Conservation (phyloP, 2,888 invertebrate species). For the Pachliopta kotzebuea region DNA sequence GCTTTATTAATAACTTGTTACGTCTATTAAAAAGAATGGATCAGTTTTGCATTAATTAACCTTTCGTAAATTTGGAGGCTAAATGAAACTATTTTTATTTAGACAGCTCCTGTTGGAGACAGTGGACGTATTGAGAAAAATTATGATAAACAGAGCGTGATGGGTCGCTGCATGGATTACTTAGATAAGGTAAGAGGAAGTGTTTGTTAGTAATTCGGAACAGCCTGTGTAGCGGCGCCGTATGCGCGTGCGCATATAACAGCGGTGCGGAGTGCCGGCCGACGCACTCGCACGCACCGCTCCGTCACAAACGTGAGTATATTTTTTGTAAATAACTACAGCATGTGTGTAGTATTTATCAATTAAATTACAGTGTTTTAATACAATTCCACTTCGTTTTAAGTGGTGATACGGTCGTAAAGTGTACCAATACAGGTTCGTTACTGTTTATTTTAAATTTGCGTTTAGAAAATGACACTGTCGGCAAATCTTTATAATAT, state of each 20-base stretch:
- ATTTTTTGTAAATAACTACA: conserved; percentile 12
- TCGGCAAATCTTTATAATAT: too few species aligned
- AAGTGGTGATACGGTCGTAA: too few species aligned
- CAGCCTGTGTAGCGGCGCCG: conserved; percentile 55
- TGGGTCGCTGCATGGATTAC: background rate
- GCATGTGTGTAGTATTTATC: too few species aligned
- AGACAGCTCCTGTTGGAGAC: background rate
- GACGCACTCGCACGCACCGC: conserved; percentile 62
- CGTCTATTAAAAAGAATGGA: conserved; percentile 1
- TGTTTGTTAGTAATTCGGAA: conserved; percentile 38
- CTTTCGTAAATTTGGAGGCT: background rate
- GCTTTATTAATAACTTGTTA: conserved; percentile 4
- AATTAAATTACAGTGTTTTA: too few species aligned
- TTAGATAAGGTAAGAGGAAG: conserved; percentile 26
- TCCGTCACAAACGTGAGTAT: conserved; percentile 60
- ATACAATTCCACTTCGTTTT: too few species aligned
- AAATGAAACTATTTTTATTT: background rate
- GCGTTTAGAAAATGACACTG: too few species aligned
- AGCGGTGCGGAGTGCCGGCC: conserved; percentile 44
- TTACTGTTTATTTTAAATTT: too few species aligned
- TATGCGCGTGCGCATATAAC: conserved; percentile 65
- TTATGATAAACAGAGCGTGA: background rate
- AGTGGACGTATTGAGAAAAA: background rate
- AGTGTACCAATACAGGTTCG: too few species aligned
- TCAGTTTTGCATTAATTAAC: conserved; percentile 9